These are phyloP conservation scores for Vultur gryphus DNA, from an alignment of 2,797 vertebrate genomes.

Conservation along the genomic window DNA sequence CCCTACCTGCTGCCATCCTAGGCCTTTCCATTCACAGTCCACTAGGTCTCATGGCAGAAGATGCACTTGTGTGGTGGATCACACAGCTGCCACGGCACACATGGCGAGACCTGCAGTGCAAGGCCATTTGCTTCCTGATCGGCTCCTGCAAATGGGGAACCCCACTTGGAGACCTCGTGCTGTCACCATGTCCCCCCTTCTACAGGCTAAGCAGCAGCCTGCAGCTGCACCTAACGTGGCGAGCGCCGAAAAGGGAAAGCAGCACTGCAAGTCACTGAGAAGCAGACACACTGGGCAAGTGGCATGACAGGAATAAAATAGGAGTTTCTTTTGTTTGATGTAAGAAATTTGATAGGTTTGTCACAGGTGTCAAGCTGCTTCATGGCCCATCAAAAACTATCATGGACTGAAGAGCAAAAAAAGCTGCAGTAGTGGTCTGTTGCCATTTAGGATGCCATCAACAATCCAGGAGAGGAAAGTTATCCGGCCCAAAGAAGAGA, in stretches of 20 bases:
- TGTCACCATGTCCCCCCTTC: neutral
- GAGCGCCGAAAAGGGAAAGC: neutral
- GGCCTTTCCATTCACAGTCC: neutral
- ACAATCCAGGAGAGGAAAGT: neutral
- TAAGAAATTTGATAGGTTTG: neutral
- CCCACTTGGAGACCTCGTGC: neutral
- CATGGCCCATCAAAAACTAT: neutral
- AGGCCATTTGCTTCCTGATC: neutral
- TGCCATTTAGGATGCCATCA: neutral
- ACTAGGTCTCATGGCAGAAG: neutral
- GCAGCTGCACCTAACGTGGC: neutral
- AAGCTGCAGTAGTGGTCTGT: neutral
- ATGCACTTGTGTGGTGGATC: neutral
- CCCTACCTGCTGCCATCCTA: neutral
- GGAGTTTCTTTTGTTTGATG: neutral
- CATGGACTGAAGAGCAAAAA: neutral
- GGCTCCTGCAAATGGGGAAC: neutral
- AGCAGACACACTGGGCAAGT: neutral
- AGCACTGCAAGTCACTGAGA: neutral
- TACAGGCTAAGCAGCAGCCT: neutral
- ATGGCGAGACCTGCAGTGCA: rapidly evolving
- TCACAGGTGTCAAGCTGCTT: neutral
- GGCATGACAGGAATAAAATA: neutral
- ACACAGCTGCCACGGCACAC: neutral
- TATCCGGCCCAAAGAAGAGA: neutral